phyloP scores from a whole-genome alignment of 2,888 invertebrate genomes.

The Dioctria rufipes region DNA sequence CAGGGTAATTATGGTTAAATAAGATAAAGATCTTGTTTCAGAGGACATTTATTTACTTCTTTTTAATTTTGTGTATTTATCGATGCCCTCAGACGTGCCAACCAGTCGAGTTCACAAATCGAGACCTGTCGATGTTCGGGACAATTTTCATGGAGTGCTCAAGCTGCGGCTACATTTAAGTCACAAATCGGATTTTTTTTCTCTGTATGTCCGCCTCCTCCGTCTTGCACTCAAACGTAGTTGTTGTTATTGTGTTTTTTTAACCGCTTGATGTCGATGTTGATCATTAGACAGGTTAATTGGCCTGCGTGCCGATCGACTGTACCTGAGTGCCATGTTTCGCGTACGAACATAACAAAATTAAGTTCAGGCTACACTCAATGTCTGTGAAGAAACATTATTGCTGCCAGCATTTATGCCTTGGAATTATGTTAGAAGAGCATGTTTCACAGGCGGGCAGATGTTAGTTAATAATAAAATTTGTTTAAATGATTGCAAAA shows the following conservation, averaged over 20 bases:
- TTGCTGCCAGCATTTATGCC: slow-evolving; percentile 37
- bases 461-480: slow-evolving; percentile 46
- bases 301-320: slow-evolving; percentile 51
- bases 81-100: slow-evolving; percentile 58
- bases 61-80: slow-evolving; percentile 72
- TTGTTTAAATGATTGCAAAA: slow-evolving; percentile 51
- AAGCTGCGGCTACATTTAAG: slow-evolving; percentile 36
- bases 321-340: slow-evolving; percentile 14
- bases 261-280: slow-evolving; percentile 51
- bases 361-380: not conserved
- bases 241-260: slow-evolving; percentile 14
- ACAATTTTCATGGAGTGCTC: slow-evolving; percentile 36
- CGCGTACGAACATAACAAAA: not conserved
- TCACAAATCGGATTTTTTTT: not conserved
- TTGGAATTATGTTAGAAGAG: slow-evolving; percentile 52
- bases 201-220: not conserved
- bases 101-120: slow-evolving; percentile 34
- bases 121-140: slow-evolving; percentile 26
- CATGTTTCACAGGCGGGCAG: slow-evolving; percentile 48
- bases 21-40: slow-evolving; percentile 71
- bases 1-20: slow-evolving; percentile 73
- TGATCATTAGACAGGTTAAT: slow-evolving; percentile 59
- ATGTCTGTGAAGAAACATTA: slow-evolving; percentile 30
- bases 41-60: slow-evolving; percentile 72
- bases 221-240: not conserved